Base-by-base conservation (phyloP, 2,113 vertebrate species). In the Origma solitaria region DNA sequence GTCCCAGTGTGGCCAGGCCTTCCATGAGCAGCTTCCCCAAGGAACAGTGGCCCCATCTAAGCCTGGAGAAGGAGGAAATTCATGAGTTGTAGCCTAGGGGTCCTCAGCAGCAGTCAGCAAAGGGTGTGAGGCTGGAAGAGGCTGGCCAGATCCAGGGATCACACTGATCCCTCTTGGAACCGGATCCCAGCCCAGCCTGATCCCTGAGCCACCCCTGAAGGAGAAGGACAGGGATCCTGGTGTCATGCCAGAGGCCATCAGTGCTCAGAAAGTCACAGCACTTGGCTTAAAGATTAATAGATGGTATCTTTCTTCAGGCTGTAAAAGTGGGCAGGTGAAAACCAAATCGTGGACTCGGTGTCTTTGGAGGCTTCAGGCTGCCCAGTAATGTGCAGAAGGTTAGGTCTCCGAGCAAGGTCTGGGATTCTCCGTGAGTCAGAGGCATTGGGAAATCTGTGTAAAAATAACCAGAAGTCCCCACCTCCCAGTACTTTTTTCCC, bases 271-370 rank as follows among this genome's bases (percentile, higher is more conserved):
- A 47, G 51, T 5, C 49, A 4, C 75, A 72, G 54, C 35, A 13
- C 28, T 64, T 31, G 15, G 88, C 62, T 94, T 89, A 93, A 96
- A 86, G 47, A 93, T 95, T 95, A 96, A 96, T 49, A 53, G 65
- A 33, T 0, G 4, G 12, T 88, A 27, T 69, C 42, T 61, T n/a
- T 33, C 27, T 73, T 54, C 42, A 8, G 68, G 71, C 56, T 83
- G 42, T 86, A 88, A 90, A 83, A 76, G 25, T 12, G 35, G 37
- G 47, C 66, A 82, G 64, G 45, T 40, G 12, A 66, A 64, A 60
- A 24, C 31, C 40, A 53, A 65, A 30, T 33, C 18, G 44, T 11
- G 51, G 11, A 19, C 19, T 30, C 30, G 28, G 44, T 37, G 70
- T 28, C 18, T 44, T 60, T 17, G 77, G 44, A 68, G 40, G 31